Base-by-base conservation (phyloP, 2,113 vertebrate genomes). In the Narcine bancroftii region DNA sequence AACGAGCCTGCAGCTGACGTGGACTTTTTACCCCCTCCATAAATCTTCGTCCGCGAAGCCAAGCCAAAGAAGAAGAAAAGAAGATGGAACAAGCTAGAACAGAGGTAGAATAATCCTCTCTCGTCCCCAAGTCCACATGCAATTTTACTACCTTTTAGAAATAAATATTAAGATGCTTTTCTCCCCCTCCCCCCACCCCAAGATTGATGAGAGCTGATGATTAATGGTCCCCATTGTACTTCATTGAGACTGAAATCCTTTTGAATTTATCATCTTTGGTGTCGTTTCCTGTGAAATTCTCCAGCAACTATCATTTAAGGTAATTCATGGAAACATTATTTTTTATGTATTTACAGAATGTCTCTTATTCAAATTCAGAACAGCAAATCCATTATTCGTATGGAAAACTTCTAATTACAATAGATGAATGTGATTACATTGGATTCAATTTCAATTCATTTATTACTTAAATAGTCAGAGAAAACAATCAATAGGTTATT, bases 401-500 rank as follows among this genome's bases (percentile, higher is more conserved):
- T 36, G n/a, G 33, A 87, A 60, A 19, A 33, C 81, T 60, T n/a
- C 33, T 83, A 87, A 87, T 87, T 87, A 56, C 53, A 69, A 69
- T 33, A 42, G 89, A 91, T 71, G 42, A 24, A 91, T 60, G 13
- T 42, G 65, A 71, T 69, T 91, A 65, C 89, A 29, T 47, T 47
- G 9, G 39, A 66, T 69, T 91, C 42, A 66, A 66, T 69, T 45
- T 45, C 42, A 47, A 91, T 69, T 29, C 65, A 71, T 91, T 91
- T 42, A 47, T 69, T 91, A 45, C 39, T 91, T 69, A 21, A 47
- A 69, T 24, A 45, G 63, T 69, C 15, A 91, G 24, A 71, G 39
- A 47, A 91, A 91, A 69, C 63, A 69, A n/a, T 91, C 89, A 91
- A 69, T 91, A 91, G 42, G 29, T 39, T 91, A 69, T 66, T 91